Evolutionary conservation across 2,113 vertebrate species (phyloP), one percentile per base, ranked within the genome.

Genomic region (Bagarius yarrelli): DNA sequence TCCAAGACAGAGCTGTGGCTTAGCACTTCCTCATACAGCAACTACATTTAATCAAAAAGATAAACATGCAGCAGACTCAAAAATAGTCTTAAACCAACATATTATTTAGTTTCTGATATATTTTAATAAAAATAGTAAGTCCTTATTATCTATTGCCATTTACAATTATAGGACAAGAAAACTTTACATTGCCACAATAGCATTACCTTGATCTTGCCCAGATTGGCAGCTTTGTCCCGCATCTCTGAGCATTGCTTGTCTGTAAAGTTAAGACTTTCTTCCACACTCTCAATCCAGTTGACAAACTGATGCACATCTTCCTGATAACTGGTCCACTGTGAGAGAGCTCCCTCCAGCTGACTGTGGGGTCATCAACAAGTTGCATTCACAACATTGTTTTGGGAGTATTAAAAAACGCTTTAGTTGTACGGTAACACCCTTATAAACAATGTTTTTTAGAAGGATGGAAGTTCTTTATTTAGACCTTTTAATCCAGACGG

Each of bases 271-370:
- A 99, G 91, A 15, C 89, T 95, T 86, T 93, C 92, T 89, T 98
- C 97, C 47, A 96, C 89, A 0, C 92, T 84, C 50, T 98, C 96
- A 95, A 99, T 96, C 98, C 98, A 99, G 76, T 88, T 87, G 67
- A 95, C 91, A 89, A 99, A 98, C 91, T 96, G 96, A 3, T 92
- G 92, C 32, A 98, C 94, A 0, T 98, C 97, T 84, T 99, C 98
- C 89, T 98, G 96, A 60, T 98, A 99, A 89, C 95, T 98, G 63
- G 97, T 98, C 98, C 97, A 99, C 79, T 98, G 95, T 0, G 96
- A 98, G 9, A 98, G 95, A 21, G 96, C 95, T 2, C 95, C 96
- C 91, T 99, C 98, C 40, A 99, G 89, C 84, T 97, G 98, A 83
- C 98, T 99, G 93, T 56, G 90, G 11, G 23, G 73, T 67, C 77